A percentile compares a stretch with the other conserved stretches of the same genome.
Conservation (phyloP, 2,888 invertebrate species). For the Scaptomyza parva region DNA sequence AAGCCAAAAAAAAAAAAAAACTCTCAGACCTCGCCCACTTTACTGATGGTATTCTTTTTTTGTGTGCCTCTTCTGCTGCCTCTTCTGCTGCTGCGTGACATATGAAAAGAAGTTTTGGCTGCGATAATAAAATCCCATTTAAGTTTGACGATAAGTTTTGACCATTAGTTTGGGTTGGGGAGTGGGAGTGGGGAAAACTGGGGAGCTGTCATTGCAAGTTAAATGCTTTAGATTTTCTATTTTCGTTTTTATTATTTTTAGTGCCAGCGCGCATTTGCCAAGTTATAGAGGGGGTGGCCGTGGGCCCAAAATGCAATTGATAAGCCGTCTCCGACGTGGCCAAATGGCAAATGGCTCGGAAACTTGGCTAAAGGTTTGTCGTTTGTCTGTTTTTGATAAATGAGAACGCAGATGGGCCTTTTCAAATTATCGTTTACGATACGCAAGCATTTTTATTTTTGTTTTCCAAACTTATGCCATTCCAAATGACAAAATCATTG, state of each 20-base stretch:
- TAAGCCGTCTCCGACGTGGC: slow-evolving; percentile 55
- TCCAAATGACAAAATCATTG: slow-evolving; percentile 22
- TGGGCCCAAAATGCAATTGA: slow-evolving; percentile 66
- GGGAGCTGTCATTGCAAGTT: slow-evolving; percentile 70
- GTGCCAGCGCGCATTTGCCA: slow-evolving; percentile 47
- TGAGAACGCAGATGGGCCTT: slow-evolving; percentile 46
- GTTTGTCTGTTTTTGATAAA: slow-evolving; percentile 69
- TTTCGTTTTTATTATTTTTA: slow-evolving; percentile 27
- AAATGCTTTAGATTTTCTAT: slow-evolving; percentile 69
- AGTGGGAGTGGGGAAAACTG: slow-evolving; percentile 10
- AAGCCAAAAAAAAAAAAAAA: slow-evolving; percentile 20
- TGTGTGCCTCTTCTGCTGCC: neutral
- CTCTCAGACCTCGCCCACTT: slow-evolving; percentile 54
- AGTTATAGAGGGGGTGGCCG: slow-evolving; percentile 56
- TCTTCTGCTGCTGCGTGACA: slow-evolving; percentile 32
- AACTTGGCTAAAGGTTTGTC: slow-evolving; percentile 61
- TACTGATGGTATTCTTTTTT: slow-evolving; percentile 27
- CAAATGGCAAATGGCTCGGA: slow-evolving; percentile 65
- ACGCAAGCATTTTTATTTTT: neutral
- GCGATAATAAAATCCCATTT: slow-evolving; percentile 80
- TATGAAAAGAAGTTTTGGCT: slow-evolving; percentile 73
- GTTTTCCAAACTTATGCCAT: slow-evolving; percentile 9
- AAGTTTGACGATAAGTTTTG: slow-evolving; percentile 79
- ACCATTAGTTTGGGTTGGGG: slow-evolving; percentile 66
- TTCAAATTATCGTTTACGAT: slow-evolving; percentile 33